A percentile compares a stretch with the other conserved stretches of the same genome.
These are phyloP conservation scores for Bimastos eiseni DNA, from an alignment of 2,888 invertebrate genomes.

Conservation along the genomic window DNA sequence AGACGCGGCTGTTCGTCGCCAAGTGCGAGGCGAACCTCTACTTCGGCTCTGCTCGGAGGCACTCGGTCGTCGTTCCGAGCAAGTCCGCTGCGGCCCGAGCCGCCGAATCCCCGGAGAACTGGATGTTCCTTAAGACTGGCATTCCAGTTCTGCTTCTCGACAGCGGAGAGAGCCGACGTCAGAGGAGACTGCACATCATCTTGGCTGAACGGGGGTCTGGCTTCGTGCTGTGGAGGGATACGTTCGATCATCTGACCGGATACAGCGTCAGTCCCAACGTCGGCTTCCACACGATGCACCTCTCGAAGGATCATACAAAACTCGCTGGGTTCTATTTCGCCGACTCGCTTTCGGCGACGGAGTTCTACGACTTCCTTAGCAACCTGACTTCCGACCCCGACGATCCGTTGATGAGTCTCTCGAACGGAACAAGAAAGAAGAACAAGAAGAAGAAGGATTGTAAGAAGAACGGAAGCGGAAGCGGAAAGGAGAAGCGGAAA, in stretches of 20 bases:
- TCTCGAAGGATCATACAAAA: conserved; percentile 76
- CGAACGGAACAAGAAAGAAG: conserved; percentile 49
- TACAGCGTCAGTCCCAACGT: conserved; percentile 72
- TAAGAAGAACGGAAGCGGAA: too few relatives aligned
- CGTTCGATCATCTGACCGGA: conserved; percentile 77
- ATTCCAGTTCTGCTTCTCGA: conserved; percentile 79
- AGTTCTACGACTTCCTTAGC: conserved; percentile 67
- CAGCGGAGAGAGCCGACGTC: conserved; percentile 72
- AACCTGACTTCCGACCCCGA: conserved; percentile 76
- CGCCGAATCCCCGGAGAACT: conserved; percentile 56
- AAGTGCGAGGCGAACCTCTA: conserved; percentile 70
- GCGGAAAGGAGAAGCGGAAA: conserved; percentile 60
- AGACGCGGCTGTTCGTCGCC: conserved; percentile 78
- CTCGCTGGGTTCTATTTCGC: conserved; percentile 81
- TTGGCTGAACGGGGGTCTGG: conserved; percentile 79
- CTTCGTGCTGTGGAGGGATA: conserved; percentile 80
- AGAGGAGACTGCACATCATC: conserved; percentile 68
- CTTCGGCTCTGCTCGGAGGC: conserved; percentile 50
- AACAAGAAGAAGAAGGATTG: conserved; percentile 31
- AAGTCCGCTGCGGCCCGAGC: neutral
- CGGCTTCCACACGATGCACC: conserved; percentile 78
- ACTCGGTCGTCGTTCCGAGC: neutral
- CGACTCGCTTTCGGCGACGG: conserved; percentile 73
- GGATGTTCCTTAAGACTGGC: conserved; percentile 79
- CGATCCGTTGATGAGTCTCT: conserved; percentile 71